Evolutionary conservation across 2,113 vertebrate genomes (phyloP), one percentile per base, ranked within the genome.

Genomic region (Entomyzon cyanotis): DNA sequence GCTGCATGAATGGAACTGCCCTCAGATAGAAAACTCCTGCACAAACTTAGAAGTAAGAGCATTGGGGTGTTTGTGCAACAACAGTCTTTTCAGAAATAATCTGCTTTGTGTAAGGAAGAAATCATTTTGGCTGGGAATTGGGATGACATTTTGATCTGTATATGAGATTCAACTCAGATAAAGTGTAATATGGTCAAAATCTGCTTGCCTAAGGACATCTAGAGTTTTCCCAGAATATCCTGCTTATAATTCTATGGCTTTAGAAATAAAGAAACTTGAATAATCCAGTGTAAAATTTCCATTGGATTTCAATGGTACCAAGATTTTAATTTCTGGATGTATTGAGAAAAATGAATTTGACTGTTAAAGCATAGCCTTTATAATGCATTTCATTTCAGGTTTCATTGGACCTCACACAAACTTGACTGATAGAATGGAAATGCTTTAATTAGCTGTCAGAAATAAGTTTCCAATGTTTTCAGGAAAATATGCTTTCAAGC

Each of bases 381-480:
- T 78, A 84, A 92, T 44, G 6, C 24, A 80, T 89, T 86, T 95
- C 20, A 81, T 87, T 96, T 97, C 68, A 84, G 35, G 56, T 95
- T 90, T 93, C 53, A 78, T n/a, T 89, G 52, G 77, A 71, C 58
- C 49, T 92, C 77, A 91, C 33, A 91, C 39, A 94, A 92, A 92
- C 24, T 53, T 71, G 79, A 94, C 79, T 81, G 93, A 74, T 84
- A 64, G 70, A 90, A 93, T 50, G 33, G 55, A 93, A 93, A 70
- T 92, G 14, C 15, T 95, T 96, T 95, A 94, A 95, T 96, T 96
- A 96, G 73, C 90, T 97, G 94, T 94, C 88, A 97, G 80, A 90
- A 96, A 89, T 53, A 64, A 4, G 50, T 50, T 90, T 90, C 69
- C 46, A 84, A 53, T 58, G 76, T 76, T 93, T 93, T 93, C 4